phyloP scores from a whole-genome alignment of 2,888 invertebrate species.

The Hedychridium roseum region DNA sequence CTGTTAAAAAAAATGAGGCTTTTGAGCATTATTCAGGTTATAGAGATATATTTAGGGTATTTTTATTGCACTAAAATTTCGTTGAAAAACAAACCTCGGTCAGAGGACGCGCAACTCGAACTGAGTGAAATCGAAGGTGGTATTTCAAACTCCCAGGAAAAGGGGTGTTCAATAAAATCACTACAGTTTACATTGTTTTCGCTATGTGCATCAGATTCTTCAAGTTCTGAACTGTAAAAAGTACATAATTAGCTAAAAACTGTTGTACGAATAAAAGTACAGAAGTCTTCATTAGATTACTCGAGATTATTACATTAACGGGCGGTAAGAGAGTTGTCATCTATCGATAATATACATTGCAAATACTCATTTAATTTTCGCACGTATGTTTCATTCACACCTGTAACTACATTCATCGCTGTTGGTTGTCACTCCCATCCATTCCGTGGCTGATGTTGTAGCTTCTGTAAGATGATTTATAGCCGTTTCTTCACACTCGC shows the following conservation, averaged over 20 bases:
- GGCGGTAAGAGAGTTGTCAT: slow-evolving; percentile 1
- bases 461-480: slow-evolving; percentile 69
- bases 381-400: slow-evolving; percentile 32
- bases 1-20: slow-evolving; percentile 64
- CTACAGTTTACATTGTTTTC: slow-evolving; percentile 56
- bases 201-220: slow-evolving; percentile 65
- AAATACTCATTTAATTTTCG: slow-evolving; percentile 1
- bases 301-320: neutral
- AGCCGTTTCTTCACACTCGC: slow-evolving; percentile 69
- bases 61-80: no score
- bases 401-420: slow-evolving; percentile 86
- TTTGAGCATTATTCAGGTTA: no score
- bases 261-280: neutral
- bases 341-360: neutral
- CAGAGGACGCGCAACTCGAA: slow-evolving; percentile 74
- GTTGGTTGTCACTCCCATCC: slow-evolving; percentile 89
- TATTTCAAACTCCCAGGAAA: slow-evolving; percentile 73
- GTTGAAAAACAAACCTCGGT: slow-evolving; percentile 74
- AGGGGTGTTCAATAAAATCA: slow-evolving; percentile 66
- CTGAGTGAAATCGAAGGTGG: slow-evolving; percentile 79
- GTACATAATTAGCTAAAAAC: slow-evolving; percentile 7
- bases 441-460: slow-evolving; percentile 77
- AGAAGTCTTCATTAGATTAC: neutral
- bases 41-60: no score
- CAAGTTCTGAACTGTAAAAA: slow-evolving; percentile 72